phyloP scores from a whole-genome alignment of 2,113 vertebrate species.

The Leucopternis melanops region DNA sequence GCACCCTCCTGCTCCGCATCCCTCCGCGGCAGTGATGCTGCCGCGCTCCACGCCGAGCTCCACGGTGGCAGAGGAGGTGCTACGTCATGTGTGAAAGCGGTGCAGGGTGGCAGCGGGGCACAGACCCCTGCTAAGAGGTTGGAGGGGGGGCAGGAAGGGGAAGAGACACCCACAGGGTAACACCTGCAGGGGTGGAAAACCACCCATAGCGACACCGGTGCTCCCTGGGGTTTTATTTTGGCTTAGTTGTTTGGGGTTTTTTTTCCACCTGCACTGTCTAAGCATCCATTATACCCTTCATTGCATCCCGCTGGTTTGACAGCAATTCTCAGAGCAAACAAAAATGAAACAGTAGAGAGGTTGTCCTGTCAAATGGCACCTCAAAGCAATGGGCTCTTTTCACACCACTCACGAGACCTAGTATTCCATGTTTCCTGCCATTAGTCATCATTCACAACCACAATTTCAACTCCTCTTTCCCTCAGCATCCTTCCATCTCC shows the following conservation, averaged over 20 bases:
- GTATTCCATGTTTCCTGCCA: background rate
- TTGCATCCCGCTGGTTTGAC: background rate
- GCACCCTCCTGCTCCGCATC: background rate
- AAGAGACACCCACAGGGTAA: background rate
- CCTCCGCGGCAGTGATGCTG: background rate
- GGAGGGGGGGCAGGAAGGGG: background rate
- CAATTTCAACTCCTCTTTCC: background rate
- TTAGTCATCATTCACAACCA: background rate
- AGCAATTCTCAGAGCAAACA: background rate
- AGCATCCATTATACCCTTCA: background rate
- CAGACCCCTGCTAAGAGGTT: fast-evolving
- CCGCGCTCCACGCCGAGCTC: background rate
- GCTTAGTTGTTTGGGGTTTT: too few relatives aligned
- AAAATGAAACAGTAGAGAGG: background rate
- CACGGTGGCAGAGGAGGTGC: background rate
- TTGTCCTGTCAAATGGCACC: background rate
- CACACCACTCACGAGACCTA: background rate
- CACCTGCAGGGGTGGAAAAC: background rate
- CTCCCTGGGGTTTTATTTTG: background rate
- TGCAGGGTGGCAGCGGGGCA: fast-evolving
- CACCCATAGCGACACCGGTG: fast-evolving
- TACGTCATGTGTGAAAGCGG: fast-evolving
- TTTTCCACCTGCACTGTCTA: background rate
- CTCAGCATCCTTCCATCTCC: background rate
- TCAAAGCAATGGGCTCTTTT: background rate